Conservation (phyloP, 2,888 invertebrate genomes). For the Acrocyrtus sp. region DNA sequence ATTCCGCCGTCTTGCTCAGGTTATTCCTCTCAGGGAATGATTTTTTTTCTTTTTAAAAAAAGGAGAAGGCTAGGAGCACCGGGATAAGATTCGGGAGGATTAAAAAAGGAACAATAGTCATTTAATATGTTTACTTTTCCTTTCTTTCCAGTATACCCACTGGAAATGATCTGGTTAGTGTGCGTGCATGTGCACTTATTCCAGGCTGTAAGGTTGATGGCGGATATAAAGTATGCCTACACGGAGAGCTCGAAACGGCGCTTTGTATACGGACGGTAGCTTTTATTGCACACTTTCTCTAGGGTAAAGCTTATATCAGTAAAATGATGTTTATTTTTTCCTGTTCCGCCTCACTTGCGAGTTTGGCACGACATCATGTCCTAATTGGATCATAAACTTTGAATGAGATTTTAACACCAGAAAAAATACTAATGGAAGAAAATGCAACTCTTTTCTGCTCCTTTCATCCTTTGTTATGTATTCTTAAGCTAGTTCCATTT, state of each 20-base stretch:
- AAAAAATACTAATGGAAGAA: slow-evolving; percentile 1
- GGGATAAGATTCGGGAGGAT: not conserved
- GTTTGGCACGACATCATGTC: slow-evolving; percentile 49
- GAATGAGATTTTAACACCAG: slow-evolving; percentile 54
- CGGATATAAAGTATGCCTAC: not conserved
- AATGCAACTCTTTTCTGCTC: not conserved
- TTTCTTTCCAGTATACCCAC: too few relatives aligned
- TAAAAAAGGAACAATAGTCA: not conserved
- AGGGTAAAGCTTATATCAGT: slow-evolving; percentile 7
- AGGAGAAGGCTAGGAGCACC: too few relatives aligned
- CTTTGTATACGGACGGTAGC: not conserved
- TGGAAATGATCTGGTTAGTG: too few relatives aligned
- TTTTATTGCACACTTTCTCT: too few relatives aligned
- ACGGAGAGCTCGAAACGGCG: not conserved
- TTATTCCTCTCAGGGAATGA: not conserved
- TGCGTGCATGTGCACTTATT: not conserved
- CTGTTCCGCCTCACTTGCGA: slow-evolving; percentile 48
- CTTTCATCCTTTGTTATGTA: slow-evolving; percentile 7
- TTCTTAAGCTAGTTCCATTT: slow-evolving; percentile 9
- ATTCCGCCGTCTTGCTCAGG: too few relatives aligned
- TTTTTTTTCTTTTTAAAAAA: not conserved
- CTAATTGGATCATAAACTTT: slow-evolving; percentile 55
- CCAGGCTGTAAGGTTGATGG: too few relatives aligned
- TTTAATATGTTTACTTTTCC: not conserved
- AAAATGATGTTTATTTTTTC: slow-evolving; percentile 37